Percentiles rank a stretch among this genome's conserved stretches.
Conservation (phyloP, 2,888 invertebrate genomes). For the Odontocerum albicorne region DNA sequence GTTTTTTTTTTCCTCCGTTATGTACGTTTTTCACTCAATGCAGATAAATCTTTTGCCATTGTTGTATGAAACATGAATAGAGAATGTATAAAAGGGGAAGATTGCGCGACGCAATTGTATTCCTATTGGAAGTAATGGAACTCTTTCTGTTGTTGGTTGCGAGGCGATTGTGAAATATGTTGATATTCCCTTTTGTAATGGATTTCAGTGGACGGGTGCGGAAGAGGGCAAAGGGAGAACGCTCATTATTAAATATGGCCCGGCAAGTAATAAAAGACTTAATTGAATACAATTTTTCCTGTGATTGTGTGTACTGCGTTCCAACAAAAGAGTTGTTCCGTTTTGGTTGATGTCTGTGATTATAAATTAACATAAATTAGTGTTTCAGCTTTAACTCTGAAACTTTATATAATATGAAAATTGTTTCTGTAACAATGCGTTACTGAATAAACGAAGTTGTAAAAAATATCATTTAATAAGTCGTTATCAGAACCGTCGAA, state of each 20-base stretch:
- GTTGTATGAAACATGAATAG: conserved; percentile 37
- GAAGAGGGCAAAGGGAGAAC: conserved; percentile 8
- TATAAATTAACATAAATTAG: conserved; percentile 47
- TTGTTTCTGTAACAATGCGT: no score
- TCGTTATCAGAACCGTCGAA: no score
- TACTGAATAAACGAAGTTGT: no score
- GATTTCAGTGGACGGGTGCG: conserved; percentile 30
- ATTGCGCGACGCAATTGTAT: conserved; percentile 37
- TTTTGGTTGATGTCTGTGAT: no score
- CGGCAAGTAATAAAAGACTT: conserved; percentile 29
- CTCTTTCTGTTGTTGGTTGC: conserved; percentile 36
- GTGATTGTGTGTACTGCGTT: conserved; percentile 16
- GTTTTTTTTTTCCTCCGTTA: conserved; percentile 18
- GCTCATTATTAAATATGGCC: conserved; percentile 34
- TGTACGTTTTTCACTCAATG: conserved; percentile 37
- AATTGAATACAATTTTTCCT: conserved; percentile 29
- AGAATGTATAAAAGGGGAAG: conserved; percentile 37
- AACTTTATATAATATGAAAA: no score
- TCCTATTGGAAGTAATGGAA: conserved; percentile 37
- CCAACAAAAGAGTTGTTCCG: no score
- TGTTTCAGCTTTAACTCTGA: no score
- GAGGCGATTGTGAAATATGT: conserved; percentile 37
- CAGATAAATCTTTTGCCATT: conserved; percentile 37
- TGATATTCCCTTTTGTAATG: conserved; percentile 37
- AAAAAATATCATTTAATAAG: no score